These are phyloP conservation scores for Arrhamphus sclerolepis DNA, from an alignment of 2,797 vertebrate species.

Conservation along the genomic window DNA sequence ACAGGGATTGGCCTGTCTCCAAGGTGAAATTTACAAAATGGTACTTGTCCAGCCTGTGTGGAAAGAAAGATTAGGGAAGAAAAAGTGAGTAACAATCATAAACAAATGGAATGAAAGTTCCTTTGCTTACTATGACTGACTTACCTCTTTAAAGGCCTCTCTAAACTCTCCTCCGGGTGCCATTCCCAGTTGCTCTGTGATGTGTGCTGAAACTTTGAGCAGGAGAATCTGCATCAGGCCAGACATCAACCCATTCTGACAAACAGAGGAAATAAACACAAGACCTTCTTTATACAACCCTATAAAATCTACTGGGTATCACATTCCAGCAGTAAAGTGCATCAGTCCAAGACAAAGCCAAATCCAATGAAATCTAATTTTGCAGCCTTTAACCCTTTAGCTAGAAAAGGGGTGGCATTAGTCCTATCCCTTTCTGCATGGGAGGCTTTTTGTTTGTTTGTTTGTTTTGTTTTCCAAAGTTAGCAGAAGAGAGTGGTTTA, in stretches of 20 bases:
- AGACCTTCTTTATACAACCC: neutral
- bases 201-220: slow-evolving; percentile 97
- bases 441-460: too few species aligned
- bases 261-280: slow-evolving; percentile 28
- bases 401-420: too few species aligned
- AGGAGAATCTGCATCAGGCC: slow-evolving; percentile 99
- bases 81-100: neutral
- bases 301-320: neutral
- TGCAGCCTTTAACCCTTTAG: too few species aligned
- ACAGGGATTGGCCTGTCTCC: slow-evolving; percentile 97
- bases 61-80: neutral
- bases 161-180: slow-evolving; percentile 98
- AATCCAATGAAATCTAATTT: too few species aligned
- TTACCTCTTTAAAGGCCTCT: slow-evolving; percentile 97
- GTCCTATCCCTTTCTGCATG: too few species aligned
- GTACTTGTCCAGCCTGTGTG: slow-evolving; percentile 92
- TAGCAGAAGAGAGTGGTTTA: too few species aligned
- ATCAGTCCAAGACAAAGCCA: too few species aligned
- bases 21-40: slow-evolving; percentile 98
- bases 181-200: slow-evolving; percentile 98
- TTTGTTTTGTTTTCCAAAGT: too few species aligned
- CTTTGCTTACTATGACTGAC: neutral
- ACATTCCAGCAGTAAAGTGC: too few species aligned
- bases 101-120: neutral
- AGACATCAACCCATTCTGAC: slow-evolving; percentile 95